phyloP scores from a whole-genome alignment of 2,113 vertebrate species.

The Sarotherodon lohbergeri region DNA sequence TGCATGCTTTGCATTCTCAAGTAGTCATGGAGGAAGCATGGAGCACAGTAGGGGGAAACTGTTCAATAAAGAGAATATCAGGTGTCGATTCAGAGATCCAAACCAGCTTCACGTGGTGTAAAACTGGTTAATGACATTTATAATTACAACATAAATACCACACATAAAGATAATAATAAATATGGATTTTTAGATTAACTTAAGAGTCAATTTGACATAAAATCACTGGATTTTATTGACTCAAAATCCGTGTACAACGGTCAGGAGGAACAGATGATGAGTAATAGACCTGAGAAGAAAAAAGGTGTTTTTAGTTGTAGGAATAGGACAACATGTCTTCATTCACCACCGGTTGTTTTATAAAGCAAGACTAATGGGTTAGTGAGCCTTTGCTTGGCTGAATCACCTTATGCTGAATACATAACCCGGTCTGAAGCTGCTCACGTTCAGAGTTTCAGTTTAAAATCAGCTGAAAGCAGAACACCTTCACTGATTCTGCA shows the following conservation, averaged over 20 bases:
- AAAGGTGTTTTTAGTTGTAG: not conserved
- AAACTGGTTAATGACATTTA: not conserved
- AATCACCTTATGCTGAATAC: not conserved
- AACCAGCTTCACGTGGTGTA: too few species aligned
- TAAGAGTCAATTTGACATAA: not conserved
- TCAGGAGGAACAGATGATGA: not conserved
- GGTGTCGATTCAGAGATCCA: not conserved
- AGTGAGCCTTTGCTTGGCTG: not conserved
- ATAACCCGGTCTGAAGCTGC: not conserved
- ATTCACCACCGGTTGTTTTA: not conserved
- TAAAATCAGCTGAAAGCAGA: not conserved
- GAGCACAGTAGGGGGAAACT: not conserved
- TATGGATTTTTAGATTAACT: not conserved
- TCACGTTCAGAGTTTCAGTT: not conserved
- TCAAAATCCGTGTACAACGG: accelerated
- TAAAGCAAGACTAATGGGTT: not conserved
- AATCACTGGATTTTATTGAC: not conserved
- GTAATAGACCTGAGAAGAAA: not conserved
- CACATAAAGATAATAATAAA: not conserved
- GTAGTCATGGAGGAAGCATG: not conserved
- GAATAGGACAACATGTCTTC: not conserved
- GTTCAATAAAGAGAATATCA: not conserved
- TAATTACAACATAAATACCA: not conserved
- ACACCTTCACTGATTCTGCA: not conserved
- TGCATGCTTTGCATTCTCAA: slow-evolving; percentile 49